Evolutionary conservation across 2,888 invertebrate genomes (phyloP).

Genomic region (Limnephilus marmoratus): DNA sequence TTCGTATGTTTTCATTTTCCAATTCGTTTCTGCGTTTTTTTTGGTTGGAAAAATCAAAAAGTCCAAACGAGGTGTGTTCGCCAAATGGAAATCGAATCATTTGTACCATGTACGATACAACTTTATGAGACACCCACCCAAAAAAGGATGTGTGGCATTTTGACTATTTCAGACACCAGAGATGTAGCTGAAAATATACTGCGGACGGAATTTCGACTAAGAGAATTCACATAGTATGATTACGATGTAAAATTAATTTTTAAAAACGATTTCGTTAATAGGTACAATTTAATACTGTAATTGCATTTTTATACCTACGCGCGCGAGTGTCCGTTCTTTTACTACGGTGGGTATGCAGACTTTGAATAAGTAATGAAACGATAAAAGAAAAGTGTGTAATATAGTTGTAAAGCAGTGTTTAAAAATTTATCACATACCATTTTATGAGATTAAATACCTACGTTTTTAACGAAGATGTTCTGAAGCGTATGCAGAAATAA

Average conservation of each 20-base stretch:
- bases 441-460: no score
- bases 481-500: no score
- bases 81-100: slow-evolving; percentile 45
- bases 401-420: background rate
- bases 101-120: background rate
- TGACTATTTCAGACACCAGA: background rate
- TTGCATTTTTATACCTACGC: no score
- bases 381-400: background rate
- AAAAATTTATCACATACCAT: background rate
- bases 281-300: no score
- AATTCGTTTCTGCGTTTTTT: background rate
- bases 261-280: background rate
- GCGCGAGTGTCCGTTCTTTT: no score
- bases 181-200: background rate
- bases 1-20: background rate
- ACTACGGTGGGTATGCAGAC: background rate
- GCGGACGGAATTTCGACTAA: background rate
- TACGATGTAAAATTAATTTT: background rate
- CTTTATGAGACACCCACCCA: slow-evolving; percentile 27
- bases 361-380: background rate
- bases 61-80: slow-evolving; percentile 6
- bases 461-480: no score
- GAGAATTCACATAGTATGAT: background rate
- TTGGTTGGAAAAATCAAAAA: background rate
- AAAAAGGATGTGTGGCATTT: slow-evolving; percentile 4